Evolutionary conservation across 2,113 vertebrate genomes (phyloP).

Genomic region (Onychostoma macrolepis): DNA sequence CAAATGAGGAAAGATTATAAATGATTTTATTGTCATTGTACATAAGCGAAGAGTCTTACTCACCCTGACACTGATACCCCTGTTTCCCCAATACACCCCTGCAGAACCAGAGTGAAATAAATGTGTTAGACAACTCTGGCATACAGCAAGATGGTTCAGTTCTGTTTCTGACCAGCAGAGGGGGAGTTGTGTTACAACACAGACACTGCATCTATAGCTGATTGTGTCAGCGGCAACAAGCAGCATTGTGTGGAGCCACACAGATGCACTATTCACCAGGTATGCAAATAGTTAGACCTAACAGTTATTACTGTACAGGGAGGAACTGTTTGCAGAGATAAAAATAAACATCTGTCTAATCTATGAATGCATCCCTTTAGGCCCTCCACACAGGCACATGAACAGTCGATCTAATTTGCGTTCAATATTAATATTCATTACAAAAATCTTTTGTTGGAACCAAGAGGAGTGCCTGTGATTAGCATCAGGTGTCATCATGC

Average conservation of each 20-base stretch:
- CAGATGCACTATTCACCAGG: conserved; percentile 33
- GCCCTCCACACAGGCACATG: not conserved
- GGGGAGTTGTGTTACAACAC: conserved; percentile 10
- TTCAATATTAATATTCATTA: not conserved
- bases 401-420: not conserved
- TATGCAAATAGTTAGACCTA: conserved; percentile 51
- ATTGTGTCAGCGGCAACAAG: not conserved
- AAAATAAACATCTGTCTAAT: conserved; percentile 38
- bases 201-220: not conserved
- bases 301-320: conserved; percentile 16
- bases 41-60: conserved; percentile 65
- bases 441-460: conserved; percentile 1
- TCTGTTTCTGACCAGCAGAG: conserved; percentile 49
- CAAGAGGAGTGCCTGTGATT: not conserved
- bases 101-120: conserved; percentile 68
- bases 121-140: conserved; percentile 26
- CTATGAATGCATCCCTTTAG: not conserved
- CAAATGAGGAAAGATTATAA: not conserved
- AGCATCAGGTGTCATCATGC: not conserved
- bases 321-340: conserved; percentile 7
- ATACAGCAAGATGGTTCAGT: not conserved
- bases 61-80: conserved; percentile 99
- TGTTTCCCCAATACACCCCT: conserved; percentile 99
- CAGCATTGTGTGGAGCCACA: conserved; percentile 38
- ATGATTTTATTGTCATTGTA: not conserved